These are phyloP conservation scores for Ectropis grisescens DNA, from an alignment of 1,140 invertebrate species.

Conservation along the genomic window DNA sequence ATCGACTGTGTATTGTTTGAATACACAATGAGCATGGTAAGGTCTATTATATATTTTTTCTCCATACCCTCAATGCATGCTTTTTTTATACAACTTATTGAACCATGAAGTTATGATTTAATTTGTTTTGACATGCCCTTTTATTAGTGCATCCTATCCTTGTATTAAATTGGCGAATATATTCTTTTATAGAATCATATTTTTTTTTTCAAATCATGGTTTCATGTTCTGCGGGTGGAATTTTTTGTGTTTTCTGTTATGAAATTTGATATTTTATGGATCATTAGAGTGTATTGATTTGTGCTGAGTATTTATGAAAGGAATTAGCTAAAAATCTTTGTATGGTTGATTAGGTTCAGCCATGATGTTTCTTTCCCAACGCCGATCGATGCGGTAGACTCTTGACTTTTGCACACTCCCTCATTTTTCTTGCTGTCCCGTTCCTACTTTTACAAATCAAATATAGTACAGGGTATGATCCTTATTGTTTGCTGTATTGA, in stretches of 20 bases:
- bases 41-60: conserved; percentile 43
- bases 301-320: conserved; percentile 2
- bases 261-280: conserved; percentile 28
- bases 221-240: too few species aligned
- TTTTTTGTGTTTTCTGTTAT: too few species aligned
- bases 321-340: conserved; percentile 5
- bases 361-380: conserved; percentile 24
- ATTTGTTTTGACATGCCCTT: conserved; percentile 62
- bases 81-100: conserved; percentile 47
- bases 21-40: conserved; percentile 61
- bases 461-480: conserved; percentile 38
- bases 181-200: too few species aligned
- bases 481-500: conserved; percentile 57
- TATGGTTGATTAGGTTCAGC: conserved; percentile 3
- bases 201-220: too few species aligned
- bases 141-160: too few species aligned
- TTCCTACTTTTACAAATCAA: conserved; percentile 35
- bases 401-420: conserved; percentile 50
- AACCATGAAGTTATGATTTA: conserved; percentile 59
- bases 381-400: conserved; percentile 58
- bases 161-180: too few species aligned
- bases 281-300: conserved; percentile 8
- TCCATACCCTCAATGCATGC: conserved; percentile 16
- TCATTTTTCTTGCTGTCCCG: conserved; percentile 43
- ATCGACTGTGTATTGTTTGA: conserved; percentile 38